Evolutionary conservation across 2,888 invertebrate species (phyloP), one percentile per base, ranked within the genome.

Genomic region (Tetragonisca angustula): DNA sequence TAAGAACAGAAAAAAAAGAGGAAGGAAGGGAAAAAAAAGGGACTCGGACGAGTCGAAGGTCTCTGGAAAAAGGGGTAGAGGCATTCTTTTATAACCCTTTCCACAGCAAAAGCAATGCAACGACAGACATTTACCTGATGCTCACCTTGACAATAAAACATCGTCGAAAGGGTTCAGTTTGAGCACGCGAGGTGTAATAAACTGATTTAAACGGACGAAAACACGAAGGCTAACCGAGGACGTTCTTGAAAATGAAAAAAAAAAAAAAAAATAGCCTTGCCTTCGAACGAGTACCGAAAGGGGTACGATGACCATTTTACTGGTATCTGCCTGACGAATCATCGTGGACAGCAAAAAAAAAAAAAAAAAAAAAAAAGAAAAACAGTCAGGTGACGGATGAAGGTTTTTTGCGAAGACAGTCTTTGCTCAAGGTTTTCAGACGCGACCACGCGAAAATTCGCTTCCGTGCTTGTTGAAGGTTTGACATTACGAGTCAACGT

Each of bases 301-400:
- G 93, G 92, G 90, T 93, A 84, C 87, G 79, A 74, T 64, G 75
- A 83, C 61, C 74, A 73, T 87, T 88, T 85, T 87, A 90, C 91
- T 87, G 91, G 92, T 93, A 93, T 91, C 89, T 87, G 81, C 76
- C 82, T 75, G 85, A 86, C 87, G 91, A 93, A 93, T 94, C 88
- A 88, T 87, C 76, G 83, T 71, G 73, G 71, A 82, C 85, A 84
- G 85, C 86, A 91, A 93, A 91, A 21, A 91, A n/a, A n/a, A n/a
- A n/a, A n/a, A n/a, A n/a, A n/a, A n/a, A n/a, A 91, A 93, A 91
- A 21, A 91, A 27, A 27, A 27, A 27, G 2, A 91, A 93, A 91
- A 21, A 91, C 92, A 92, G 91, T 90, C 90, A 90, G 90, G 90
- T 72, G 87, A 84, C 92, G 92, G 92, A 91, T 93, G 92, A 92